These are phyloP conservation scores for Nephrotoma appendiculata DNA, from an alignment of 2,888 invertebrate genomes.

Conservation along the genomic window DNA sequence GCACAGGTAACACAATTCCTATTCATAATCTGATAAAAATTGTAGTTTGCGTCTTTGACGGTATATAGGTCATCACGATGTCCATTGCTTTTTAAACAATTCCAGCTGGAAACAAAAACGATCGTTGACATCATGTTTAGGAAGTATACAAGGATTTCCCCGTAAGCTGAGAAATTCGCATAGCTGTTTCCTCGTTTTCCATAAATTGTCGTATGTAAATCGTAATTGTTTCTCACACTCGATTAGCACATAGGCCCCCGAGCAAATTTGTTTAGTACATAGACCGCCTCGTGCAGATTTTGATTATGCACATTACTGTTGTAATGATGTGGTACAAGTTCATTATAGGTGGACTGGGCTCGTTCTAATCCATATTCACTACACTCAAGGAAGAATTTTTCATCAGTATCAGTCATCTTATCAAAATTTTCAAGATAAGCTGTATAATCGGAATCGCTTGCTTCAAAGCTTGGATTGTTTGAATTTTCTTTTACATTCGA, in stretches of 20 bases:
- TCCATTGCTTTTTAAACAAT: constrained; percentile 80
- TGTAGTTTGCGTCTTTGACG: constrained; percentile 58
- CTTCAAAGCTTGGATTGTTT: constrained; percentile 21
- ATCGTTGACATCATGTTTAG: constrained; percentile 47
- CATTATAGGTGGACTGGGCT: constrained; percentile 76
- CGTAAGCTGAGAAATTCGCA: constrained; percentile 82
- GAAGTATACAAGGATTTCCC: constrained; percentile 65
- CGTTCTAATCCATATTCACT: constrained; percentile 78
- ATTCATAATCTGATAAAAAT: constrained; percentile 49
- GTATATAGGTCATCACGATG: constrained; percentile 87
- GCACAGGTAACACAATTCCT: constrained; percentile 61
- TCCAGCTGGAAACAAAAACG: constrained; percentile 75
- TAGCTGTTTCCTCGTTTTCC: constrained; percentile 71
- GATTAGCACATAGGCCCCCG: constrained; percentile 65
- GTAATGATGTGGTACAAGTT: constrained; percentile 72
- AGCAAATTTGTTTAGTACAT: constrained; percentile 71
- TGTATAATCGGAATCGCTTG: constrained; percentile 25
- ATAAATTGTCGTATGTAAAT: constrained; percentile 60
- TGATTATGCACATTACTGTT: constrained; percentile 64
- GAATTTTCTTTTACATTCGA: constrained; percentile 40
- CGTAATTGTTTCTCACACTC: constrained; percentile 60
- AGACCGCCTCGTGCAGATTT: constrained; percentile 54
- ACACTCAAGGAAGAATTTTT: constrained; percentile 61
- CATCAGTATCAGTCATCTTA: constrained; percentile 27
- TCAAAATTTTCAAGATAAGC: constrained; percentile 25